Evolutionary conservation across 2,888 invertebrate species (phyloP), one percentile per base, ranked within the genome.

Genomic region (Apamea sordens): DNA sequence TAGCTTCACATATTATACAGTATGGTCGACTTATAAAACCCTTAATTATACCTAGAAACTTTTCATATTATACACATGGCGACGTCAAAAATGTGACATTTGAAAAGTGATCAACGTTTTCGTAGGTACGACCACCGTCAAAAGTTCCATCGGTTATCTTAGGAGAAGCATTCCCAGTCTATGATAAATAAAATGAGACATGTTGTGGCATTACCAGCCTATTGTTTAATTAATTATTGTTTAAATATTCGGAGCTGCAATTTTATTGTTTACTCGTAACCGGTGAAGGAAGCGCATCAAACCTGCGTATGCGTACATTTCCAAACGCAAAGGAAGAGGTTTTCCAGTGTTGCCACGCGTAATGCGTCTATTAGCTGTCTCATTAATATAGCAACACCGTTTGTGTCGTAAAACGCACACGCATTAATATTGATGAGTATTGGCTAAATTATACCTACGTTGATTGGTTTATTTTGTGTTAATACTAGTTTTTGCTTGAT

Each of bases 341-440:
- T 69, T 76, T 84, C 44, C 63, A 79, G 79, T 78, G 82, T 74
- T 79, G 67, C 68, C 73, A 78, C 67, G 81, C 79, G 77, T 79
- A 70, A 68, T 75, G 75, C 76, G 78, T 83, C 80, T 64, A 83
- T 86, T 83, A 70, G 50, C 83, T 82, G 86, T 83, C 84, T 84
- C 80, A 86, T 79, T 86, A 82, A 68, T 68, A 41, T 75, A 67
- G 36, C 70, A 72, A 64, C 44, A 59, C 56, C 15, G 53, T 68
- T 68, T 74, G 73, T 85, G 87, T 77, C 73, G 86, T 77, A 87
- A 86, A 78, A 74, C 61, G 13, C 61, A 72, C 41, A 18, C 50
- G 21, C 80, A 77, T 86, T 77, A 80, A 86, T 85, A 84, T 85
- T 77, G 28, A 86, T 84, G 68, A 80, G 8, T 79, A 44, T 72